phyloP scores from a whole-genome alignment of 2,888 invertebrate genomes.

The Cryptosula pallasiana region DNA sequence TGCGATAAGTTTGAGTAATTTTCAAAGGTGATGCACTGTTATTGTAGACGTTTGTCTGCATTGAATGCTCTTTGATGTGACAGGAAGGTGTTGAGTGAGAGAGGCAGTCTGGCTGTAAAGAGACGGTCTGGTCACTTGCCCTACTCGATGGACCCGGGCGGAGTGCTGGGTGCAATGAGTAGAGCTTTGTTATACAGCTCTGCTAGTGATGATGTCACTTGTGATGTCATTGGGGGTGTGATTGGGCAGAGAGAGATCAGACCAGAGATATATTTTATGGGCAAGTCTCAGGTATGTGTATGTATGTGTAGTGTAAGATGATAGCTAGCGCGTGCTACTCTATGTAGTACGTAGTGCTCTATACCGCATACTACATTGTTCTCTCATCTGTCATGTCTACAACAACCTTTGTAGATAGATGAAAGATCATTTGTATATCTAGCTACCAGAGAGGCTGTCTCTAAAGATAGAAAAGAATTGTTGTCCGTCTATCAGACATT shows the following conservation, averaged over 20 bases:
- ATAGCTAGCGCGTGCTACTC: no score
- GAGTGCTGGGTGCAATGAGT: not conserved
- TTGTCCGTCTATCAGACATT: slow-evolving; percentile 42
- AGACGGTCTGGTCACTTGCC: slow-evolving; percentile 83
- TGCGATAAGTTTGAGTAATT: no score
- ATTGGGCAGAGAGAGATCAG: not conserved
- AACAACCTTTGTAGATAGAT: not conserved
- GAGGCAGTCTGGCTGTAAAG: slow-evolving; percentile 67
- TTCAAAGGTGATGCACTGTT: no score
- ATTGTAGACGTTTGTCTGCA: not conserved
- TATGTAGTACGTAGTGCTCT: no score
- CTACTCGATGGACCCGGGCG: slow-evolving; percentile 73
- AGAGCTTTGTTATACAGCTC: not conserved
- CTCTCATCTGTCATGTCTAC: no score
- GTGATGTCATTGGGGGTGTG: not conserved
- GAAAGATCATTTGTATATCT: slow-evolving; percentile 34
- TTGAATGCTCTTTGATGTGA: not conserved
- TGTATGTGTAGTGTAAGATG: no score
- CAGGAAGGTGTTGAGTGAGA: slow-evolving; percentile 42
- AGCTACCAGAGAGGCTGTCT: slow-evolving; percentile 46
- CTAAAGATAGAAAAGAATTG: slow-evolving; percentile 46
- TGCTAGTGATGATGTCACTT: not conserved
- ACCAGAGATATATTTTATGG: no score
- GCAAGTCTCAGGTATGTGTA: no score
- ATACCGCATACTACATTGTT: no score